phyloP scores from a whole-genome alignment of 2,797 vertebrate species.

The Pteropus rufus region DNA sequence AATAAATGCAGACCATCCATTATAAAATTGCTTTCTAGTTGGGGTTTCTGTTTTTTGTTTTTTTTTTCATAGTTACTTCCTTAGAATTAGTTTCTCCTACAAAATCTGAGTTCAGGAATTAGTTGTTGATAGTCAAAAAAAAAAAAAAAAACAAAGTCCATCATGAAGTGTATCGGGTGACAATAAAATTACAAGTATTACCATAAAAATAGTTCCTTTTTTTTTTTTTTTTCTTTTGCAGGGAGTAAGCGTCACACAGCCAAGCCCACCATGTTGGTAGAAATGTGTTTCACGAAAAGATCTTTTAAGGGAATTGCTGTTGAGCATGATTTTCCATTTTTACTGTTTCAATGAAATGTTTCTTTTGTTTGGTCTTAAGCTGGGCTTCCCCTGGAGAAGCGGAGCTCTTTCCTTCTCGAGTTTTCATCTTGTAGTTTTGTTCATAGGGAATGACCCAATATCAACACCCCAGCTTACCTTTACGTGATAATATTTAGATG shows the following conservation, averaged over 20 bases:
- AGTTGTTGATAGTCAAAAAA: not conserved
- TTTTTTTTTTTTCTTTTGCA: fast-evolving
- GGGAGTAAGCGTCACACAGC: not conserved
- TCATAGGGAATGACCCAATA: not conserved
- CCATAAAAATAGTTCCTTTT: not conserved
- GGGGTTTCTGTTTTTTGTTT: not conserved
- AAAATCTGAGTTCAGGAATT: not conserved
- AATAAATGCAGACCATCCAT: not conserved
- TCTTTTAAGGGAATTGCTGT: not conserved
- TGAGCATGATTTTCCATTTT: not conserved
- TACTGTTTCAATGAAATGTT: not conserved
- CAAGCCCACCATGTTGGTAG: not conserved
- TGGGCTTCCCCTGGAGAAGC: not conserved
- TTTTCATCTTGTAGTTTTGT: not conserved
- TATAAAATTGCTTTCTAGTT: not conserved
- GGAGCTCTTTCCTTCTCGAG: not conserved
- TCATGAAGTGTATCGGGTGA: not conserved
- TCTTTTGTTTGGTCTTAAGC: not conserved
- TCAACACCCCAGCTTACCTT: not conserved
- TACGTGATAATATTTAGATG: not conserved
- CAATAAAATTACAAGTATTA: not conserved
- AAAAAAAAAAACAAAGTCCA: not conserved
- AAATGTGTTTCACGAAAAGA: not conserved
- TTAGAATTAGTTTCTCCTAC: not conserved
- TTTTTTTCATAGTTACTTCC: not conserved